A percentile compares a stretch with the other conserved stretches of the same genome.
Evolutionary conservation across 2,113 vertebrate species (phyloP).

Genomic region (Muscicapa adusta): DNA sequence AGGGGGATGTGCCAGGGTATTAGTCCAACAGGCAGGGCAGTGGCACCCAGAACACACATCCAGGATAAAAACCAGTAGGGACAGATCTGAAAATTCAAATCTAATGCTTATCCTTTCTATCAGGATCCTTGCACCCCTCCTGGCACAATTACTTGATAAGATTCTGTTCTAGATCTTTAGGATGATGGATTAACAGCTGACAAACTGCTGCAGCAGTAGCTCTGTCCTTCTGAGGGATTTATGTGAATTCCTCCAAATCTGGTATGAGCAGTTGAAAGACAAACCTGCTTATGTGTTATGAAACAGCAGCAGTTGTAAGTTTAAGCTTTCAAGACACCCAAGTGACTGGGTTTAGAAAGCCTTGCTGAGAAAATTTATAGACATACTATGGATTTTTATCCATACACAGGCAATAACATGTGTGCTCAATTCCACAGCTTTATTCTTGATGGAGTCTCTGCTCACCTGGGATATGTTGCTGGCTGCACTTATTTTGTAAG

Average conservation of each 20-base stretch:
- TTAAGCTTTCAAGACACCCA: background rate
- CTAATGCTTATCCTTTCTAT: background rate
- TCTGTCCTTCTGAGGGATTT: slow-evolving; percentile 3
- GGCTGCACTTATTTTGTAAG: background rate
- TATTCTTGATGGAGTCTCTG: slow-evolving; percentile 33
- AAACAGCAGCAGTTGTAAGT: background rate
- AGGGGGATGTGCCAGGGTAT: background rate
- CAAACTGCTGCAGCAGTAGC: background rate
- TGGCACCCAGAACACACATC: background rate
- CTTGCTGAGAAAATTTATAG: background rate
- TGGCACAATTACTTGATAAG: background rate
- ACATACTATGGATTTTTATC: background rate
- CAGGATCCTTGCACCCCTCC: background rate
- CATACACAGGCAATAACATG: background rate
- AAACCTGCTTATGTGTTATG: background rate
- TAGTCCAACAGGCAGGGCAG: background rate
- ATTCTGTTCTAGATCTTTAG: background rate
- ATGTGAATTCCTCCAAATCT: slow-evolving; percentile 16
- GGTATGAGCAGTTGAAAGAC: background rate
- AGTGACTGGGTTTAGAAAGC: slow-evolving; percentile 8
- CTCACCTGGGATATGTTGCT: slow-evolving; percentile 34
- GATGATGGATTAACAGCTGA: background rate
- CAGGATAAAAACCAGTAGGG: background rate
- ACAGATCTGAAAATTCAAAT: background rate
- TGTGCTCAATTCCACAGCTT: slow-evolving; percentile 12